phyloP scores from a whole-genome alignment of 2,888 invertebrate species.

The Rhagophthalmus giganteus region DNA sequence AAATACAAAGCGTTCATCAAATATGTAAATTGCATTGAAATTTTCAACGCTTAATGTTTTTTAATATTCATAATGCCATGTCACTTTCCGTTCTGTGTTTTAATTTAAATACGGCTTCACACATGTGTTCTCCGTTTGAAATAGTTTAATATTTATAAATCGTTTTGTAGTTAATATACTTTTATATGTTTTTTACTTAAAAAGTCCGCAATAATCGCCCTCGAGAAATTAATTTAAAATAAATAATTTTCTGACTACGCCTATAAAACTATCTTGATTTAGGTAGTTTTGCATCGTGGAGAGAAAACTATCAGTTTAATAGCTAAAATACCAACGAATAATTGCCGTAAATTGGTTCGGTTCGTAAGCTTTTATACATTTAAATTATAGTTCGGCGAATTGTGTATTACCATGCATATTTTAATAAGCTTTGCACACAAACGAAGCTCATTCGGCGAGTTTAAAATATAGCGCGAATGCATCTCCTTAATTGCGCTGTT shows the following conservation, averaged over 20 bases:
- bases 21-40: slow-evolving; percentile 56
- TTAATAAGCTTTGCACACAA: slow-evolving; percentile 40
- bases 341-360: no score
- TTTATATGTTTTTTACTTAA: no score
- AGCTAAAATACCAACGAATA: no score
- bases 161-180: slow-evolving; percentile 8
- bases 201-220: no score
- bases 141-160: slow-evolving; percentile 30
- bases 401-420: slow-evolving; percentile 47
- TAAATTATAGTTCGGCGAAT: slow-evolving; percentile 50
- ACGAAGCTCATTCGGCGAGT: slow-evolving; percentile 7
- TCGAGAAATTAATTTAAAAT: no score
- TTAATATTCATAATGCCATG: slow-evolving; percentile 54
- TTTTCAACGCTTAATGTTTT: slow-evolving; percentile 55
- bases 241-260: no score
- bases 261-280: no score
- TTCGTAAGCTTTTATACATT: slow-evolving; percentile 47
- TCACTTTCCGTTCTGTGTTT: slow-evolving; percentile 43
- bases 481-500: slow-evolving; percentile 14
- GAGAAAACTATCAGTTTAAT: no score
- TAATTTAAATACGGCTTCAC: slow-evolving; percentile 44
- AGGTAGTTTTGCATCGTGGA: no score
- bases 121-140: slow-evolving; percentile 31
- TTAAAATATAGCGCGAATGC: slow-evolving; percentile 11
- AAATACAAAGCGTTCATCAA: slow-evolving; percentile 58